Evolutionary conservation across 1,140 invertebrate genomes (phyloP).

Genomic region (Cylas formicarius): DNA sequence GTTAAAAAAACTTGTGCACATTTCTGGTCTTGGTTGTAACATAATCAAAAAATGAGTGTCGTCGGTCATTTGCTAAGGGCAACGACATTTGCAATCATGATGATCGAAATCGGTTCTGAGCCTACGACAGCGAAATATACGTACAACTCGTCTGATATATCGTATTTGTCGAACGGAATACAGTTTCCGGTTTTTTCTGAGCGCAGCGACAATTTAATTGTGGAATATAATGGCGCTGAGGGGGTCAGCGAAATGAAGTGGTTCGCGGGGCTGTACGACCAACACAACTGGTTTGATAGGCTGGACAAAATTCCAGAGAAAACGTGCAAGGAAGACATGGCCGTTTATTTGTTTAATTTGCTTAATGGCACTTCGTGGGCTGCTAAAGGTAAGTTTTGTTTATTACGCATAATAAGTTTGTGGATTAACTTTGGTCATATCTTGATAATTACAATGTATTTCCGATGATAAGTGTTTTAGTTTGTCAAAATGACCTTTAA

Average conservation of each 20-base stretch:
- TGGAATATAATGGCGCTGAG: constrained; percentile 7
- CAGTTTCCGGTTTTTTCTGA: constrained; percentile 35
- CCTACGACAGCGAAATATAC: constrained; percentile 11
- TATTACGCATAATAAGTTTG: background rate
- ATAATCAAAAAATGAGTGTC: no score
- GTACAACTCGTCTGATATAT: constrained; percentile 38
- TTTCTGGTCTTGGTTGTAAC: no score
- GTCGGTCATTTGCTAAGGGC: no score
- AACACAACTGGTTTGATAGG: constrained; percentile 51
- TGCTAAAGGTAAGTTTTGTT: constrained; percentile 56
- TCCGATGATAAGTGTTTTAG: no score
- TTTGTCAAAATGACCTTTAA: no score
- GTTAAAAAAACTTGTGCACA: no score
- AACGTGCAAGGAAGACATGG: constrained; percentile 51
- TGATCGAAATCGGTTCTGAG: constrained; percentile 9
- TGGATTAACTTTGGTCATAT: background rate
- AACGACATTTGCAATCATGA: no score
- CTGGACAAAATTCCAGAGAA: constrained; percentile 42
- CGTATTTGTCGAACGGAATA: constrained; percentile 37
- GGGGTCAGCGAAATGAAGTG: constrained; percentile 49
- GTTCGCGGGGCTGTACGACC: constrained; percentile 57
- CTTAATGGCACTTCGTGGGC: constrained; percentile 57
- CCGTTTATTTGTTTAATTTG: constrained; percentile 49
- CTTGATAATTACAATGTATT: no score
- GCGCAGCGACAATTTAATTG: constrained; percentile 17